Evolutionary conservation across 2,888 invertebrate genomes (phyloP).

Genomic region (Dicranocentrus wangi): DNA sequence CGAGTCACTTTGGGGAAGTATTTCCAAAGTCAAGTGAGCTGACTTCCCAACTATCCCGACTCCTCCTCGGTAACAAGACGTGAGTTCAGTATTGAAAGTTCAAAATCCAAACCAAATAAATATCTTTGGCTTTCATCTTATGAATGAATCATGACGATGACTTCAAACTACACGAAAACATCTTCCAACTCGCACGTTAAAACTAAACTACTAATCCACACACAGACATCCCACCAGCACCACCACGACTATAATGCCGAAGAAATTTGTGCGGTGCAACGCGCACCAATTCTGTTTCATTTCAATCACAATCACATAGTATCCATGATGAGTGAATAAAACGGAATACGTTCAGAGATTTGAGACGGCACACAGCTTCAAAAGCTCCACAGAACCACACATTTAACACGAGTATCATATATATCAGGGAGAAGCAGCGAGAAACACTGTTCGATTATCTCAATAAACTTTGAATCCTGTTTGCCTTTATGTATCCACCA

Average conservation of each 20-base stretch:
- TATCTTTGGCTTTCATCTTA: constrained; percentile 8
- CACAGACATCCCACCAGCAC: neutral
- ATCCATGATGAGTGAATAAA: neutral
- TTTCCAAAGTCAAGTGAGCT: no score
- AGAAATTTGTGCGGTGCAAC: neutral
- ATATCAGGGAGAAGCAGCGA: no score
- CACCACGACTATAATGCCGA: no score
- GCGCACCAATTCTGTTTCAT: constrained; percentile 42
- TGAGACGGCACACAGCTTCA: no score
- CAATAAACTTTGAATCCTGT: constrained; percentile 1
- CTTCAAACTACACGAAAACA: neutral
- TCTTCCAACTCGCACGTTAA: no score
- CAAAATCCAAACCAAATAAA: constrained; percentile 22
- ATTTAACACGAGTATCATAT: constrained; percentile 18
- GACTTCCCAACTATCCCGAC: no score
- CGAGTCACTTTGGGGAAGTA: no score
- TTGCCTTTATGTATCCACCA: neutral
- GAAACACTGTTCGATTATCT: no score
- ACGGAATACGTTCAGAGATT: no score
- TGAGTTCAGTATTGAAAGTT: neutral
- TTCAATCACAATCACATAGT: constrained; percentile 31
- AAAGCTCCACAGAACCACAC: no score
- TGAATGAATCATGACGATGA: constrained; percentile 24
- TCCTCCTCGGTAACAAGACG: neutral
- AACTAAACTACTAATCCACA: no score